These are phyloP conservation scores for Psilanteris sp. DNA, from an alignment of 1,140 invertebrate genomes.

Conservation along the genomic window DNA sequence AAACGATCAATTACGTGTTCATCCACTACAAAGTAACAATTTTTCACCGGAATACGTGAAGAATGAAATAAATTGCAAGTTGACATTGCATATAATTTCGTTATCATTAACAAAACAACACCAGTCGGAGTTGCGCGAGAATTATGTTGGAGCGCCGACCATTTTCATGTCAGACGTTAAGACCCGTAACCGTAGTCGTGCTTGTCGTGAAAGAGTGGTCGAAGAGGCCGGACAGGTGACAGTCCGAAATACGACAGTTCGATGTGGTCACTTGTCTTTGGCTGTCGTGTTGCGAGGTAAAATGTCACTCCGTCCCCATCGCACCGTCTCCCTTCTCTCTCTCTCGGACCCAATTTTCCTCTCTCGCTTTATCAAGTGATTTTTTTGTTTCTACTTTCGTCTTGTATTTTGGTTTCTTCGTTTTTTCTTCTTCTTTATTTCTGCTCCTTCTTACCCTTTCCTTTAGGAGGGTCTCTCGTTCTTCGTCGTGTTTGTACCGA, in stretches of 20 bases:
- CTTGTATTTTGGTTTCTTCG: not conserved
- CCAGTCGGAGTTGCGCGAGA: constrained; percentile 20
- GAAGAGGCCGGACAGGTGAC: constrained; percentile 69
- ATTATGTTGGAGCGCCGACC: constrained; percentile 40
- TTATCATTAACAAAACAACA: constrained; percentile 48
- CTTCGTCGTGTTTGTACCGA: constrained; percentile 49
- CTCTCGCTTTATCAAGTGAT: constrained; percentile 28
- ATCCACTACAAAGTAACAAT: constrained; percentile 23
- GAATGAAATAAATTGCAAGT: constrained; percentile 19
- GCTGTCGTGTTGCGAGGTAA: constrained; percentile 70
- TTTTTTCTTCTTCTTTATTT: constrained; percentile 3
- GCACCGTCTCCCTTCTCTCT: constrained; percentile 3
- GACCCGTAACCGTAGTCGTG: constrained; percentile 49
- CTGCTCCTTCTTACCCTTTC: constrained; percentile 1
- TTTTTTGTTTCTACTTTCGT: constrained; percentile 16
- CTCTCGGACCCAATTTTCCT: constrained; percentile 58
- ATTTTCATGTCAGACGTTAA: constrained; percentile 61
- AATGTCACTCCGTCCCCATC: constrained; percentile 62
- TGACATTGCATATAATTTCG: constrained; percentile 16
- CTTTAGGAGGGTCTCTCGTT: constrained; percentile 7
- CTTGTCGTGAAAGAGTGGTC: constrained; percentile 52
- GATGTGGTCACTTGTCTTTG: constrained; percentile 76
- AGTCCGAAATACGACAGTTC: constrained; percentile 75
- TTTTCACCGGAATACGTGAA: constrained; percentile 21
- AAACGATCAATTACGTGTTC: constrained; percentile 3